Base-by-base conservation (phyloP, 2,113 vertebrate genomes). In the Nothobranchius furzeri region DNA sequence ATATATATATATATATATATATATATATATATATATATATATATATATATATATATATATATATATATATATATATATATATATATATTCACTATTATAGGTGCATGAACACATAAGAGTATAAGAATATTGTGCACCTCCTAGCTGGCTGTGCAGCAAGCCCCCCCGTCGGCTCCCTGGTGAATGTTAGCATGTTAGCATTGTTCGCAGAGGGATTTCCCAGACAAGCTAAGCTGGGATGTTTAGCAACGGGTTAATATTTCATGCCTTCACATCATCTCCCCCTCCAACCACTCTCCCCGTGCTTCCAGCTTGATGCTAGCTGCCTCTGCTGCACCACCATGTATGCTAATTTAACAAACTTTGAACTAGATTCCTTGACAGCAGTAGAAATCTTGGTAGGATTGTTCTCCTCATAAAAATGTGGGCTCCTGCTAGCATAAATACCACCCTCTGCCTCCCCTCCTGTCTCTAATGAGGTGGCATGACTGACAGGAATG, bases 401-500 rank as follows among this genome's bases (percentile, higher is more conserved):
- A 20, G 54, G 84, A 83, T 59, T 78, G 75, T 76, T 62, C 78
- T 75, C 63, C 68, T 15, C 60, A 37, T 55, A 69, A 73, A 84
- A 82, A 72, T 46, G 30, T 12, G 53, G 59, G 70, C 70, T 43
- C 56, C 47, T 15, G 13, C 64, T 25, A 73, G 67, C 73, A 73
- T 72, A 76, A 87, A 83, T 63, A 62, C 62, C 36, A 50, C 47
- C 71, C 46, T 62, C 36, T 11, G 61, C 7, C 68, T 52, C 53
- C 24, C 57, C 54, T 36, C 17, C 70, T 73, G 75, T 58, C 77
- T 87, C 87, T 91, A 91, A 91, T 91, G 89, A 91, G 89, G 84
- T 81, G 85, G 82, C 77, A 73, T 89, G 89, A 90, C 84, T 84
- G 89, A 88, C 89, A 89, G 88, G 47, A 60, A 80, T 73, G 70